A percentile compares a stretch with the other conserved stretches of the same genome.
Evolutionary conservation across 2,113 vertebrate genomes (phyloP).

Genomic region (Microtus pennsylvanicus): DNA sequence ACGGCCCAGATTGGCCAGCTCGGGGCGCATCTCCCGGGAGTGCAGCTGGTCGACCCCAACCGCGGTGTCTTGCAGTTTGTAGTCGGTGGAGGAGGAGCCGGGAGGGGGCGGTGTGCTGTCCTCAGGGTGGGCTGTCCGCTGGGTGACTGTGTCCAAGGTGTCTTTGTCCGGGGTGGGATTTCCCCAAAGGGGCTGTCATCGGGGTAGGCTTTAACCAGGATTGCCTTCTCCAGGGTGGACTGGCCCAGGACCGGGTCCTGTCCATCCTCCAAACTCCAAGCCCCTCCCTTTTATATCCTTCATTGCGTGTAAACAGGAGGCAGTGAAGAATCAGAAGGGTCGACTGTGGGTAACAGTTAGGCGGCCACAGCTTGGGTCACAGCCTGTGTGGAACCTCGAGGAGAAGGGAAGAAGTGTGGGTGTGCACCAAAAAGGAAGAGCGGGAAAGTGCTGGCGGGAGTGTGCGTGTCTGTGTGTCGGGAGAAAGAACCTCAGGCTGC

Average conservation of each 20-base stretch:
- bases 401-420: neutral
- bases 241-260: neutral
- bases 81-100: too few relatives aligned
- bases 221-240: too few relatives aligned
- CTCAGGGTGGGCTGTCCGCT: neutral
- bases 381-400: neutral
- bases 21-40: neutral
- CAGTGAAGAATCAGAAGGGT: neutral
- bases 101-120: rapidly evolving
- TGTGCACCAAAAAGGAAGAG: neutral
- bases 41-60: neutral
- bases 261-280: neutral
- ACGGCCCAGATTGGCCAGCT: neutral
- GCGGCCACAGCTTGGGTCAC: neutral
- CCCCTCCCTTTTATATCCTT: neutral
- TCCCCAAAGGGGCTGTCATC: neutral
- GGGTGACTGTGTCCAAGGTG: neutral
- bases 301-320: neutral
- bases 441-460: too few relatives aligned
- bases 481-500: too few relatives aligned
- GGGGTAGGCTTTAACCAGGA: neutral
- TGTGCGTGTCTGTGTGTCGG: too few relatives aligned
- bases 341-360: conserved; percentile 1
- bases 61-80: neutral
- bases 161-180: neutral